Conservation (phyloP, 1,140 invertebrate species). For the Brachionus sp. region DNA sequence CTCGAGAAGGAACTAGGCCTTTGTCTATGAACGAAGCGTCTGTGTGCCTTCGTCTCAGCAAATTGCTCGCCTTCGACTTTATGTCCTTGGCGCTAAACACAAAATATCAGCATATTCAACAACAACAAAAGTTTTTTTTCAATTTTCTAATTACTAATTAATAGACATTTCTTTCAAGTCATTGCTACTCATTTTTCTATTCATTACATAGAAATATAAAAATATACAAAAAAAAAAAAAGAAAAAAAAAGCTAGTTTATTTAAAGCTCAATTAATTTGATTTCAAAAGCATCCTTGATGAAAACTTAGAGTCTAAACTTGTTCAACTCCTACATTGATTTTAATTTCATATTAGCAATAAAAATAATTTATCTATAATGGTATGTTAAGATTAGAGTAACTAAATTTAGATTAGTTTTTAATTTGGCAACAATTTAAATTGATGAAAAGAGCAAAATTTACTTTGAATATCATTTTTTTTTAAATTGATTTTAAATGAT, state of each 20-base stretch:
- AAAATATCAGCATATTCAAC: background rate
- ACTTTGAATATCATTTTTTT: too few species aligned
- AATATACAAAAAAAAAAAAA: background rate
- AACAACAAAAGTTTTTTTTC: background rate
- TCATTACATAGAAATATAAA: background rate
- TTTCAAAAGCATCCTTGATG: background rate
- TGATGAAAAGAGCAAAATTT: too few species aligned
- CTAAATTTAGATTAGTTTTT: too few species aligned
- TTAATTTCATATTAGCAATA: background rate
- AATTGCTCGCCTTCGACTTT: constrained; percentile 28
- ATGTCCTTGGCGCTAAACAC: constrained; percentile 41
- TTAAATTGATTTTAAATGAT: too few species aligned
- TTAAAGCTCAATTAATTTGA: background rate
- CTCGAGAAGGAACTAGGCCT: constrained; percentile 5
- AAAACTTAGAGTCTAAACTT: background rate
- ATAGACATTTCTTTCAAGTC: background rate
- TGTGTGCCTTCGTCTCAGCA: constrained; percentile 26
- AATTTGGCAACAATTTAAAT: too few species aligned
- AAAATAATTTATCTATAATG: background rate
- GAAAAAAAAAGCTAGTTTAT: background rate
- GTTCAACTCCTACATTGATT: background rate
- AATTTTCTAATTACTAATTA: background rate
- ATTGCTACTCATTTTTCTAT: background rate
- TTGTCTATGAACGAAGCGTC: constrained; percentile 35
- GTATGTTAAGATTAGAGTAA: too few species aligned